Evolutionary conservation across 2,113 vertebrate species (phyloP).

Genomic region (Cebus imitator): DNA sequence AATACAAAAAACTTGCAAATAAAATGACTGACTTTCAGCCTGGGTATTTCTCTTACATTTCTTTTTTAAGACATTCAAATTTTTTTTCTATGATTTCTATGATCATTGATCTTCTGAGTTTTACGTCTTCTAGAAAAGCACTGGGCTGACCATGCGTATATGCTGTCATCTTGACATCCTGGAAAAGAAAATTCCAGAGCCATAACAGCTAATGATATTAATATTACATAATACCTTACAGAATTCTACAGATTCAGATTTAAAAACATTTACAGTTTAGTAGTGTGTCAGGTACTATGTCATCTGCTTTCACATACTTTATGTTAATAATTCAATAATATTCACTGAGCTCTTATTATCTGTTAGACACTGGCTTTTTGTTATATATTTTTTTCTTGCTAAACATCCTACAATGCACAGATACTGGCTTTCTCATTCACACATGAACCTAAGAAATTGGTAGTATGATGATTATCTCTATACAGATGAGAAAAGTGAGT

Average conservation of each 20-base stretch:
- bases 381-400: too few species aligned
- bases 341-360: conserved; percentile 25
- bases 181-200: conserved; percentile 63
- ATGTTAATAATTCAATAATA: background rate
- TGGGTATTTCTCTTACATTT: conserved; percentile 70
- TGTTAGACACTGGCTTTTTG: background rate
- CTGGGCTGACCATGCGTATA: background rate
- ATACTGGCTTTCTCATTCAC: background rate
- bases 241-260: conserved; percentile 27
- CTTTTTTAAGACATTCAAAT: conserved; percentile 53
- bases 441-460: conserved; percentile 15
- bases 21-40: background rate
- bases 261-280: conserved; percentile 27
- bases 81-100: conserved; percentile 67
- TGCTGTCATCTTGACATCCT: conserved; percentile 59
- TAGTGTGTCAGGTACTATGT: background rate
- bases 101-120: conserved; percentile 51
- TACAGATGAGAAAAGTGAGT: conserved; percentile 30
- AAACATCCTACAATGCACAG: too few species aligned
- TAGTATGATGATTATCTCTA: background rate
- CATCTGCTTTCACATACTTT: conserved; percentile 8
- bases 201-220: conserved; percentile 32
- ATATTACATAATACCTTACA: conserved; percentile 9
- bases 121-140: conserved; percentile 46
- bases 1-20: conserved; percentile 20